These are phyloP conservation scores for Graphium colonna DNA, from an alignment of 2,888 invertebrate species.

Conservation along the genomic window DNA sequence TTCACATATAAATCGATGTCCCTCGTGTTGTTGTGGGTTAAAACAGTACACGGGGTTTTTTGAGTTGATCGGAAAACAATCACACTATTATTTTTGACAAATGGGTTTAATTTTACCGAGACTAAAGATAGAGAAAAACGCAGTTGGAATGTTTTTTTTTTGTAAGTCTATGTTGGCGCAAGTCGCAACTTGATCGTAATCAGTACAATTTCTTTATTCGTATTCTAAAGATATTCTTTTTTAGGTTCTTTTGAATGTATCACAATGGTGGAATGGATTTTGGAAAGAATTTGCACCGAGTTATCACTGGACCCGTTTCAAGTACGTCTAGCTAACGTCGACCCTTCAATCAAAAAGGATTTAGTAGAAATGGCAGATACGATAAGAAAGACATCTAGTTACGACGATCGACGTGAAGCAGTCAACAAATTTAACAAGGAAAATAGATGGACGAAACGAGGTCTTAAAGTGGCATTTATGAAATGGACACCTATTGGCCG, in stretches of 20 bases:
- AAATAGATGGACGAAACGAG: constrained; percentile 90
- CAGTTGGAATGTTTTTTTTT: no score
- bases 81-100: no score
- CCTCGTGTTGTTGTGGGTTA: no score
- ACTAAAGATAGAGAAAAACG: no score
- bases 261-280: constrained; percentile 80
- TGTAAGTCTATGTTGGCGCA: no score
- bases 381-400: constrained; percentile 59
- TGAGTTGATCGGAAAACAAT: no score
- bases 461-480: constrained; percentile 84
- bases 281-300: constrained; percentile 82
- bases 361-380: constrained; percentile 63
- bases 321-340: constrained; percentile 58
- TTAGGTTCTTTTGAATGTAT: constrained; percentile 83
- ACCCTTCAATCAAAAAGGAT: constrained; percentile 63
- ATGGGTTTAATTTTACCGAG: no score
- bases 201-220: no score
- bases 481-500: constrained; percentile 79
- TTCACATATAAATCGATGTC: no score
- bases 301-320: constrained; percentile 78
- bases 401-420: constrained; percentile 58
- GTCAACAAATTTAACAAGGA: constrained; percentile 81
- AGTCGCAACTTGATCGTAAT: no score
- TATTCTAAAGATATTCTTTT: no score
- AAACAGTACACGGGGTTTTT: no score